Conservation (phyloP, 2,797 vertebrate genomes). For the Galaxias olidus region DNA sequence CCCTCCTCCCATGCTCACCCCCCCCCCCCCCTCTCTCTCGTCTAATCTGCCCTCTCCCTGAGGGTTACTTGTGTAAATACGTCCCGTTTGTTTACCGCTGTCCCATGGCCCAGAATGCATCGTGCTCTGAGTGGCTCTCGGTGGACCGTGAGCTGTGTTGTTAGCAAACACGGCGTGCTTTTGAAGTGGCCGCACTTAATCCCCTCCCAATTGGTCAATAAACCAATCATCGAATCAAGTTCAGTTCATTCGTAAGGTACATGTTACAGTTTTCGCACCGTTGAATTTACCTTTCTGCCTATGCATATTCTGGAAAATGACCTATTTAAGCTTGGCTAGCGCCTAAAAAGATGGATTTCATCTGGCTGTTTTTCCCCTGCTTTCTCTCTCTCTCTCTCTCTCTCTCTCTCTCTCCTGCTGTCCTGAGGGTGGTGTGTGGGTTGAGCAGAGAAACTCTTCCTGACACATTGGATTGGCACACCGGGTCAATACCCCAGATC, state of each 20-base stretch:
- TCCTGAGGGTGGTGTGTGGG: conserved; percentile 35
- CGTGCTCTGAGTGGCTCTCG: too few relatives aligned
- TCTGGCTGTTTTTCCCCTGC: neutral
- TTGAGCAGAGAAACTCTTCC: neutral
- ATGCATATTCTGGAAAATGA: neutral
- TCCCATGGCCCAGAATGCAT: conserved; percentile 2
- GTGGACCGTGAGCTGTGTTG: too few relatives aligned
- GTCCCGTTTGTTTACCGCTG: neutral
- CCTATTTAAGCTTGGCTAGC: conserved; percentile 18
- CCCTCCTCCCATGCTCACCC: conserved; percentile 4
- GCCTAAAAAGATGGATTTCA: neutral
- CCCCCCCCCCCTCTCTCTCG: neutral
- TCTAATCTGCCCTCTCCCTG: neutral
- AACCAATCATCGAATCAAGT: too few relatives aligned
- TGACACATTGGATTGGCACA: conserved; percentile 1
- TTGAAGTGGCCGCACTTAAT: too few relatives aligned
- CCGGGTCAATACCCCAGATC: neutral
- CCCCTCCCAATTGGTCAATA: too few relatives aligned
- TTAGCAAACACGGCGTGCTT: too few relatives aligned
- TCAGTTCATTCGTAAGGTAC: too few relatives aligned
- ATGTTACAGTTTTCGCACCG: too few relatives aligned
- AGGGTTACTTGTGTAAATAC: too few relatives aligned
- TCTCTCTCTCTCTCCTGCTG: conserved; percentile 17
- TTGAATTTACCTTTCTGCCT: neutral
- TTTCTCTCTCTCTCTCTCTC: conserved; percentile 10